phyloP scores from a whole-genome alignment of 1,140 invertebrate species.

The Carcinoscorpius rotundicauda region DNA sequence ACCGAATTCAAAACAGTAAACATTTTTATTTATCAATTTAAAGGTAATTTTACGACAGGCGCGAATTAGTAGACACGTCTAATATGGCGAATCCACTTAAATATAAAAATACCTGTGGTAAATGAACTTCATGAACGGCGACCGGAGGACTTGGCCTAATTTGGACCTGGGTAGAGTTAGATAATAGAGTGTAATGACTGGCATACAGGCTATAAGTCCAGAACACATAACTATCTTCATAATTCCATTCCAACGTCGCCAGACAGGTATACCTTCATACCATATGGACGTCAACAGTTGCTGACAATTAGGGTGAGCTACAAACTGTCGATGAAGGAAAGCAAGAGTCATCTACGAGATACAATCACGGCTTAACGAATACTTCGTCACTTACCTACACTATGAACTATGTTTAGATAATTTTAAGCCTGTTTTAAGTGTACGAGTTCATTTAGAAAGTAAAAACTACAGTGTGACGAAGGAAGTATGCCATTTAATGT shows the following conservation, averaged over 20 bases:
- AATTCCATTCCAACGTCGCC: constrained; percentile 37
- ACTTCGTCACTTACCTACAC: too few species aligned
- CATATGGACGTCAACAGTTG: constrained; percentile 43
- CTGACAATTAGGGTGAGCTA: constrained; percentile 45
- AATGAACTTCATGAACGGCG: constrained; percentile 46
- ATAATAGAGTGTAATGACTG: constrained; percentile 39
- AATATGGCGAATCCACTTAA: too few species aligned
- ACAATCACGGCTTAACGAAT: too few species aligned
- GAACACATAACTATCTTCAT: constrained; percentile 38
- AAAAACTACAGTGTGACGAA: too few species aligned
- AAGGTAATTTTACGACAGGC: too few species aligned
- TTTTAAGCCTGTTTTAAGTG: too few species aligned
- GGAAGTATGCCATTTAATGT: too few species aligned
- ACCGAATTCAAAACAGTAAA: too few species aligned
- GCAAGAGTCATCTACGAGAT: background rate
- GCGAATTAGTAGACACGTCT: too few species aligned
- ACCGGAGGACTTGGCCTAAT: constrained; percentile 38
- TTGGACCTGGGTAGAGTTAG: constrained; percentile 38
- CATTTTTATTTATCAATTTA: too few species aligned
- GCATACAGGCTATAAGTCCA: constrained; percentile 35
- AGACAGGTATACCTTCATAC: constrained; percentile 44
- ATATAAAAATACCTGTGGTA: constrained; percentile 26
- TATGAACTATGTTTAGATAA: too few species aligned
- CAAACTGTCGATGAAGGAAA: constrained; percentile 34
- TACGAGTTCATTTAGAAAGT: too few species aligned